phyloP scores from a whole-genome alignment of 2,113 vertebrate species.

The Malurus melanocephalus region DNA sequence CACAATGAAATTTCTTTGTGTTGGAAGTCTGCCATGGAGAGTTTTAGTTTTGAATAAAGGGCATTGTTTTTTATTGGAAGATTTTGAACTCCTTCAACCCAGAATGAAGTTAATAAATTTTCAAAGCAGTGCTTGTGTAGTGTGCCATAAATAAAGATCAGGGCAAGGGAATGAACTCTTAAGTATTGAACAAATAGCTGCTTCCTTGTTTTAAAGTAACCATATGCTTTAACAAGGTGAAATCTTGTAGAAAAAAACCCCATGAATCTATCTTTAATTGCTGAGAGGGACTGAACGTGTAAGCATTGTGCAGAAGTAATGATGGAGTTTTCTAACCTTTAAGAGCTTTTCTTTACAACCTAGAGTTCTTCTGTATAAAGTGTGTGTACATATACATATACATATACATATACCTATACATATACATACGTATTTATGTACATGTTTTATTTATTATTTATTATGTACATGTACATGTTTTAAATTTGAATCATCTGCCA shows the following conservation, averaged over 20 bases:
- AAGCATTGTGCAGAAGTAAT: neutral
- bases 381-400: neutral
- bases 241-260: neutral
- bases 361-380: neutral
- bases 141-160: constrained; percentile 27
- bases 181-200: constrained; percentile 23
- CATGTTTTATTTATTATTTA: no score
- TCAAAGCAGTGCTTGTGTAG: neutral
- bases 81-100: neutral
- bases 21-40: neutral
- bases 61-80: neutral
- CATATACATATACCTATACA: neutral
- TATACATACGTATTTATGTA: neutral
- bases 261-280: neutral
- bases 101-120: constrained; percentile 16
- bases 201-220: constrained; percentile 11
- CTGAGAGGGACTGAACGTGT: neutral
- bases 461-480: neutral
- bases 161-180: neutral
- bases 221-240: neutral
- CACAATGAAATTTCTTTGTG: neutral
- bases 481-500: neutral
- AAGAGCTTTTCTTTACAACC: neutral
- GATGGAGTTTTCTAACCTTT: neutral
- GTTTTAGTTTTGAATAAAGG: neutral